A percentile compares a stretch with the other conserved stretches of the same genome.
phyloP scores from a whole-genome alignment of 2,888 invertebrate species.

The Zeuzera pyrina region DNA sequence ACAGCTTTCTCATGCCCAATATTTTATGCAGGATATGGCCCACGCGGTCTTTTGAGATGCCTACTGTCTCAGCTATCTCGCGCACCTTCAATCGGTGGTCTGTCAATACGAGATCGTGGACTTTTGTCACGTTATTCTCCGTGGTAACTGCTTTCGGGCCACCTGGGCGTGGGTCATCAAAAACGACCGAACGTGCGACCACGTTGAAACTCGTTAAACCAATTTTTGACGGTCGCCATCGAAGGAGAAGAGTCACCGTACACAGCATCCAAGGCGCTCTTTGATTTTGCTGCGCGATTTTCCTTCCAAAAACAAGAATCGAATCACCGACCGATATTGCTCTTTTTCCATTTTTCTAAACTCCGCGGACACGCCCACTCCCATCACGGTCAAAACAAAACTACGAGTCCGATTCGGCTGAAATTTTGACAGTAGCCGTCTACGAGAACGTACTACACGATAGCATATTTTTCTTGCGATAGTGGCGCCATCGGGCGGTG shows the following conservation, averaged over 20 bases:
- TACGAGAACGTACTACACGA: no score
- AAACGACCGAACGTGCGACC: no score
- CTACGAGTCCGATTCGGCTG: constrained; percentile 1
- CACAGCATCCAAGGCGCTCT: constrained; percentile 15
- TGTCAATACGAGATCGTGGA: constrained; percentile 23
- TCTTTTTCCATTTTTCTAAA: constrained; percentile 9
- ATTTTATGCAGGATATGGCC: constrained; percentile 20
- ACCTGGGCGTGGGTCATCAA: constrained; percentile 17
- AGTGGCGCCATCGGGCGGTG: no score
- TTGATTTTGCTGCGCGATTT: constrained; percentile 6
- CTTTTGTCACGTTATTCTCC: constrained; percentile 20
- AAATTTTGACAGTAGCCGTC: no score
- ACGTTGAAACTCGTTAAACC: no score
- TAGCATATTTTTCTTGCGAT: no score
- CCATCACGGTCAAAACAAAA: not conserved
- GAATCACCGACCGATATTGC: constrained; percentile 8
- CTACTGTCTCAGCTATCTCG: constrained; percentile 23
- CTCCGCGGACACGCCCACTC: constrained; percentile 2
- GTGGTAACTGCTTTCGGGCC: constrained; percentile 15
- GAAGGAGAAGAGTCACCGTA: constrained; percentile 6
- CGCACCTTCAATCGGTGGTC: constrained; percentile 25
- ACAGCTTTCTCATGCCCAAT: constrained; percentile 27
- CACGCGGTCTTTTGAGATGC: constrained; percentile 20
- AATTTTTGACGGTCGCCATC: constrained; percentile 14
- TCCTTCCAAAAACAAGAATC: constrained; percentile 8